Base-by-base conservation (phyloP, 2,797 vertebrate species). In the Parotocinclus haroldoi region DNA sequence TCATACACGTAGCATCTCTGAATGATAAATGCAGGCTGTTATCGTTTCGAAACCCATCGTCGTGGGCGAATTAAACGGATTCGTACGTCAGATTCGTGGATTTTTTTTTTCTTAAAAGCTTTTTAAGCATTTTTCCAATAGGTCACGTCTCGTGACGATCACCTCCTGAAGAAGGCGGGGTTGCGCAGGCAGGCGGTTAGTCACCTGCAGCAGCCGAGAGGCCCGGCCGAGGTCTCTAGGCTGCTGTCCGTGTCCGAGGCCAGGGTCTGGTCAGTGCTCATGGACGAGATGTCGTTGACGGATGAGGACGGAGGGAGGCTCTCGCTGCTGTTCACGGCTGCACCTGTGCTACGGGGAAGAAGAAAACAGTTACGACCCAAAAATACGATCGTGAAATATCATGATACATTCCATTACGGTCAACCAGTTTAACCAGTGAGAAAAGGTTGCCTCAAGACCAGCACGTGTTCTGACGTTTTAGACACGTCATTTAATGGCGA, bases 131-230 rank as follows among this genome's bases (percentile, higher is more conserved):
- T 18, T 58, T 64, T 36, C 56, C 71, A 44, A 13, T 5, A 27
- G 11, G 7, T 53, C n/a, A 53, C 78, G 37, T 17, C 7, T 42
- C 7, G 7, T 7, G 8, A 42, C 49, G 79, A 86, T 99, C 93
- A 99, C 88, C 95, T 93, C 89, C 94, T 93, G 92, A 99, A 99
- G 95, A 98, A 99, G 85, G 92, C 85, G 80, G 96, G 96, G 93
- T 96, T 98, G 89, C 96, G 94, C 91, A 99, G 93, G 94, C 97
- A 98, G 96, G 96, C 97, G 88, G 97, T 95, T 99, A 99, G 97
- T 99, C 97, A 98, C 96, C 97, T 99, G 95, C 97, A 99, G 91
- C 97, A 99, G 90, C 97, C 96, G 77, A 99, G 92, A 82, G 97
- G 94, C 91, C 96, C 97, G 27, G 94, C 91, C 70, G 97, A 97